Evolutionary conservation across 2,888 invertebrate genomes (phyloP), one percentile per base, ranked within the genome.

Genomic region (Mythimna albipuncta): DNA sequence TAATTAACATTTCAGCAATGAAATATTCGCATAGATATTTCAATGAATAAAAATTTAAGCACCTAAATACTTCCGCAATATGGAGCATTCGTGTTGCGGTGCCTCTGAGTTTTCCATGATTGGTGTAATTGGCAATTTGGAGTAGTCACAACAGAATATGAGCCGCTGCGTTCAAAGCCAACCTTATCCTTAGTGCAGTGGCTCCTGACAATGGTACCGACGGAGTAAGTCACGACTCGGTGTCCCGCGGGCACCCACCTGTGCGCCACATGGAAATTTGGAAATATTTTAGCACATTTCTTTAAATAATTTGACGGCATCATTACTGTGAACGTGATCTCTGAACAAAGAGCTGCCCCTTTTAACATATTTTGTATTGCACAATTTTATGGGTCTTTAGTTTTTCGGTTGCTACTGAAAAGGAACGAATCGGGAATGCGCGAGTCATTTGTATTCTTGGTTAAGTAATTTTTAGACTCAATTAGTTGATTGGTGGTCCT

Each of bases 161-260:
- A 75, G 76, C 87, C 85, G 88, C 87, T 85, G 82, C 83, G 85
- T 88, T 89, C 89, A 86, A 86, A 91, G 90, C 90, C 91, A 73
- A 83, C 64, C 59, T 68, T 81, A 85, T 86, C 88, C 88, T 91
- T 89, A 91, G 91, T 90, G 91, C 91, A 91, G 91, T 91, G 91
- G 89, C 85, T 87, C 84, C 89, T 88, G 87, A 92, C 92, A 93
- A 93, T 90, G 85, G 88, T 75, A 70, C 82, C 82, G 83, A 85
- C 83, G 84, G 91, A 91, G 94, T 96, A 95, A 96, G 95, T 96
- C 96, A 96, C 96, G 96, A 96, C 92, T 87, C 77, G 52, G 64
- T 73, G 84, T 92, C 93, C 94, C 88, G 90, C 85, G 89, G 95
- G 93, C 93, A 88, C 86, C 93, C 96, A 96, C 95, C 96, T 96